phyloP scores from a whole-genome alignment of 2,888 invertebrate species.

The Cephus pygmeus region DNA sequence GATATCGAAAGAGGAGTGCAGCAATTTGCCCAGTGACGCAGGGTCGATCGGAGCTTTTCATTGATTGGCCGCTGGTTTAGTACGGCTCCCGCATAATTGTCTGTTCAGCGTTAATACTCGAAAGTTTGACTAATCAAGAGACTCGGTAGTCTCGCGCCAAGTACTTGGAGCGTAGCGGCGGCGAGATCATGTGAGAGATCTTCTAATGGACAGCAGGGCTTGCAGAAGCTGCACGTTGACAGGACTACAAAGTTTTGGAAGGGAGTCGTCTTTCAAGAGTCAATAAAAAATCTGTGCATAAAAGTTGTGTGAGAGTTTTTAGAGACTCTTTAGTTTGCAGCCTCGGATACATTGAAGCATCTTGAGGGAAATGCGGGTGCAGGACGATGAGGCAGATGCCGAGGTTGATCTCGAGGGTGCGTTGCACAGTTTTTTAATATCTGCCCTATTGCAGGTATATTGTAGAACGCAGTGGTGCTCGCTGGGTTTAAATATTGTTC shows the following conservation, averaged over 20 bases:
- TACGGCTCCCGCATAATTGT: neutral
- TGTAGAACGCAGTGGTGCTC: neutral
- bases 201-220: neutral
- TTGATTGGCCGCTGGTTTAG: neutral
- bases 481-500: constrained; percentile 29
- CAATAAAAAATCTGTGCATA: neutral
- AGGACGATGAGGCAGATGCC: neutral
- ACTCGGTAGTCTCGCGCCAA: too few species aligned
- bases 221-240: too few species aligned
- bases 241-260: too few species aligned
- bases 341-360: neutral
- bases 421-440: neutral
- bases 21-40: constrained; percentile 27
- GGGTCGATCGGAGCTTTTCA: neutral
- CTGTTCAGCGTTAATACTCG: too few species aligned
- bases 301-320: neutral
- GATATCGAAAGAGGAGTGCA: constrained; percentile 17
- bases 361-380: neutral
- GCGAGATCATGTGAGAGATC: too few species aligned
- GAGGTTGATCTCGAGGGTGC: neutral
- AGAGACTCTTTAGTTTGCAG: neutral
- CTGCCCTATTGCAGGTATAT: neutral
- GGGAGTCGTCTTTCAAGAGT: too few species aligned
- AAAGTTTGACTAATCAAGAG: too few species aligned
- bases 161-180: too few species aligned